Percentiles rank a stretch among this genome's conserved stretches.
Conservation (phyloP, 2,797 vertebrate genomes). For the Ibycter americanus region DNA sequence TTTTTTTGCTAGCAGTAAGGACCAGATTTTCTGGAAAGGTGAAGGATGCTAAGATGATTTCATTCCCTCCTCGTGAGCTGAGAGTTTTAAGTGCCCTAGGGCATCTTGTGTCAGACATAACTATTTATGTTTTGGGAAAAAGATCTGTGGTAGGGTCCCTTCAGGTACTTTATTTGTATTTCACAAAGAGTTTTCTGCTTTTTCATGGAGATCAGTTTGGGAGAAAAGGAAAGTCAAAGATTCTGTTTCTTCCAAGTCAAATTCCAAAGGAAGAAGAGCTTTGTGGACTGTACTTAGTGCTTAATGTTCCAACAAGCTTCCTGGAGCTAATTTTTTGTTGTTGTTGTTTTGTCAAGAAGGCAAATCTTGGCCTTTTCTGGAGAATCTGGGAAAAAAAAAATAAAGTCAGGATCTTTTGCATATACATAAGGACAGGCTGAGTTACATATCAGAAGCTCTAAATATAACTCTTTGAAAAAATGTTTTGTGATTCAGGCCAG, state of each 20-base stretch:
- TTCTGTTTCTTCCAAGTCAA: neutral
- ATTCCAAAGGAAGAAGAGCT: neutral
- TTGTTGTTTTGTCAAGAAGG: neutral
- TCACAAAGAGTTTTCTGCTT: neutral
- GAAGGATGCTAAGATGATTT: neutral
- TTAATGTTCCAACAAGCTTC: neutral
- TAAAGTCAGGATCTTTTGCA: neutral
- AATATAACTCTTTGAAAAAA: neutral
- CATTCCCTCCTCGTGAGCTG: constrained; percentile 36
- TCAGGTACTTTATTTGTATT: constrained; percentile 7
- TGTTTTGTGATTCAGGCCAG: neutral
- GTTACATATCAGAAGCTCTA: neutral
- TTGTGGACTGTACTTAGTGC: neutral
- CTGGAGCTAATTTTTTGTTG: neutral
- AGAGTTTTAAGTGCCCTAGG: neutral
- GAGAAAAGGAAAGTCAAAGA: neutral
- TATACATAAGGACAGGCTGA: neutral
- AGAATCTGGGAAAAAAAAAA: neutral
- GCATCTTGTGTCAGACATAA: neutral
- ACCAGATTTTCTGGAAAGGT: constrained; percentile 62
- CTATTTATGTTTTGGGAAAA: neutral
- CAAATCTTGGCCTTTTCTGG: neutral
- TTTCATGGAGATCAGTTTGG: neutral
- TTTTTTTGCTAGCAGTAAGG: neutral
- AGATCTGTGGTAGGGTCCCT: neutral